These are phyloP conservation scores for Agrochola lychnidis DNA, from an alignment of 2,888 invertebrate genomes.

Conservation along the genomic window DNA sequence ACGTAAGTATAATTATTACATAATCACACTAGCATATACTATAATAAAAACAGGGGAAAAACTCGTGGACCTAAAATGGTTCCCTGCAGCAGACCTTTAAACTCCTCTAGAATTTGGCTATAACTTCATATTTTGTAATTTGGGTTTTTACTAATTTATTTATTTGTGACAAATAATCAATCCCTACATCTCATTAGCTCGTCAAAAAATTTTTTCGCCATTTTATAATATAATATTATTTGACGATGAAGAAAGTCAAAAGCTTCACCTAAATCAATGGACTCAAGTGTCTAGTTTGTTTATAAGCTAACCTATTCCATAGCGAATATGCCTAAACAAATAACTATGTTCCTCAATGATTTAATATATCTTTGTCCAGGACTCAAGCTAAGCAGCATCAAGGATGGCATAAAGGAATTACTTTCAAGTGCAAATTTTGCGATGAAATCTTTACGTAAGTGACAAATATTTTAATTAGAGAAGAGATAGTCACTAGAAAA, in stretches of 20 bases:
- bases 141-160: background rate
- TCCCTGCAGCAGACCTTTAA: constrained; percentile 24
- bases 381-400: constrained; percentile 88
- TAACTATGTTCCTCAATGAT: background rate
- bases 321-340: background rate
- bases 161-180: background rate
- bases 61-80: constrained; percentile 1
- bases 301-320: background rate
- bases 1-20: constrained; percentile 75
- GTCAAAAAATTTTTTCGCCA: background rate
- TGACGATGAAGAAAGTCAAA: constrained; percentile 13
- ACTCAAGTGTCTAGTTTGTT: background rate
- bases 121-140: background rate
- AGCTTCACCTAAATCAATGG: constrained; percentile 5
- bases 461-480: background rate
- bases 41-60: background rate
- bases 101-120: background rate
- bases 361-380: constrained; percentile 67
- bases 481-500: background rate
- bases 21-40: background rate
- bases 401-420: constrained; percentile 87
- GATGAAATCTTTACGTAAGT: constrained; percentile 86
- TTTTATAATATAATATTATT: background rate
- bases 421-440: constrained; percentile 86
- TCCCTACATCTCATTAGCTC: background rate